These are phyloP conservation scores for Lordiphosa fenestrarum DNA, from an alignment of 2,888 invertebrate genomes.

Conservation along the genomic window DNA sequence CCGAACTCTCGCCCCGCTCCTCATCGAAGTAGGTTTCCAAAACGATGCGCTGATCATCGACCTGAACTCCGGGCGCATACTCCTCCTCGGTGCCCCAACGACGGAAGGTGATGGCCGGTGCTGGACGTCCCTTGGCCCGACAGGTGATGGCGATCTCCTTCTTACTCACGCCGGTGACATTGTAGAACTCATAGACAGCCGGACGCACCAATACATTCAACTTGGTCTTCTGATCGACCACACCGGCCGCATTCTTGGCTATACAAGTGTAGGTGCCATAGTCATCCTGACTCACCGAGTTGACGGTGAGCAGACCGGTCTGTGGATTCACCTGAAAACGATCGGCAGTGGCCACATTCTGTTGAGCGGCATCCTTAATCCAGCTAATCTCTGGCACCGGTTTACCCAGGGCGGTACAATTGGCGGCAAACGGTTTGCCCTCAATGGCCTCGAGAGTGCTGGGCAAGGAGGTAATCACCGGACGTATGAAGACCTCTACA, in stretches of 20 bases:
- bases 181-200: slow-evolving; percentile 88
- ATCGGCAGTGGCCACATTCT: slow-evolving; percentile 86
- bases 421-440: slow-evolving; percentile 88
- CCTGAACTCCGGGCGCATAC: slow-evolving; percentile 84
- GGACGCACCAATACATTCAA: slow-evolving; percentile 89
- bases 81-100: slow-evolving; percentile 86
- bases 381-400: slow-evolving; percentile 91
- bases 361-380: slow-evolving; percentile 88
- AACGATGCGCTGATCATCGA: slow-evolving; percentile 85
- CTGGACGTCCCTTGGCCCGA: slow-evolving; percentile 89
- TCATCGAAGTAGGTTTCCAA: slow-evolving; percentile 83
- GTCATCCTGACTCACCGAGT: slow-evolving; percentile 88
- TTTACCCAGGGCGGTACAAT: slow-evolving; percentile 90
- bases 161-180: slow-evolving; percentile 85
- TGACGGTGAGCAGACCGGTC: slow-evolving; percentile 87
- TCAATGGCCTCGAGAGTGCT: slow-evolving; percentile 87
- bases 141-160: slow-evolving; percentile 87
- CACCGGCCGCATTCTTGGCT: slow-evolving; percentile 90
- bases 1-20: slow-evolving; percentile 83
- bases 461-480: slow-evolving; percentile 85
- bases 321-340: slow-evolving; percentile 84
- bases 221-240: slow-evolving; percentile 85
- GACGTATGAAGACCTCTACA: slow-evolving; percentile 89
- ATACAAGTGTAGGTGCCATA: slow-evolving; percentile 90
- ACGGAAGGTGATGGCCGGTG: slow-evolving; percentile 89